These are phyloP conservation scores for Pteruthius melanotis DNA, from an alignment of 2,113 vertebrate species.

Conservation along the genomic window DNA sequence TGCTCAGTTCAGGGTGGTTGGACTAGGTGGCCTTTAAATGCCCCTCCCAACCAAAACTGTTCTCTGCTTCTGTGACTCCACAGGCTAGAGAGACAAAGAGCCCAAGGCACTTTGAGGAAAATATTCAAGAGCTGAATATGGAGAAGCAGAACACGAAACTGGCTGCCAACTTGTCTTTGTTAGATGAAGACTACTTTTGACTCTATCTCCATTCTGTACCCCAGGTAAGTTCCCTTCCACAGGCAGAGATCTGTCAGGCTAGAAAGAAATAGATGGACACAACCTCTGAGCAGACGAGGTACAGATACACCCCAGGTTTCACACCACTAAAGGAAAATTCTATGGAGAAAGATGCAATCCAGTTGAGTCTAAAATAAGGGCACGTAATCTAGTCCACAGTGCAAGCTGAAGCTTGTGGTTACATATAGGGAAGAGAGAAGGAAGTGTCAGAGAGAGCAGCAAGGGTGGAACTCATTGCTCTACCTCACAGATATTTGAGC, in stretches of 20 bases:
- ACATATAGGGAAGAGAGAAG: neutral
- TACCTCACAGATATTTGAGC: neutral
- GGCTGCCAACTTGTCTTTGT: neutral
- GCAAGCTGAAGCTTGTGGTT: neutral
- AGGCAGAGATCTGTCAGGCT: neutral
- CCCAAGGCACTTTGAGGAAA: neutral
- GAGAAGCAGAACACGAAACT: neutral
- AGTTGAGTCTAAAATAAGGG: neutral
- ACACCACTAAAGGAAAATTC: neutral
- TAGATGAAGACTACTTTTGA: neutral
- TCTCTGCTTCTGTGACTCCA: neutral
- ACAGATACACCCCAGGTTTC: accelerated
- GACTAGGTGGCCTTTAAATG: neutral
- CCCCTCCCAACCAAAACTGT: neutral
- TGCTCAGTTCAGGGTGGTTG: neutral
- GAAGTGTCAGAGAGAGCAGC: neutral
- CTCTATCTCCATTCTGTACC: neutral
- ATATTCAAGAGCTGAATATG: neutral
- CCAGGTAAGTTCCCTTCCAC: neutral
- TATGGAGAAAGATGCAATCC: neutral
- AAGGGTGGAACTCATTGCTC: neutral
- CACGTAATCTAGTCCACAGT: neutral
- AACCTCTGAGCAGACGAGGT: neutral
- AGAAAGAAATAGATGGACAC: neutral
- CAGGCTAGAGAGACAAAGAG: neutral